Evolutionary conservation across 2,888 invertebrate species (phyloP), one percentile per base, ranked within the genome.

Genomic region (Acleris cristana): DNA sequence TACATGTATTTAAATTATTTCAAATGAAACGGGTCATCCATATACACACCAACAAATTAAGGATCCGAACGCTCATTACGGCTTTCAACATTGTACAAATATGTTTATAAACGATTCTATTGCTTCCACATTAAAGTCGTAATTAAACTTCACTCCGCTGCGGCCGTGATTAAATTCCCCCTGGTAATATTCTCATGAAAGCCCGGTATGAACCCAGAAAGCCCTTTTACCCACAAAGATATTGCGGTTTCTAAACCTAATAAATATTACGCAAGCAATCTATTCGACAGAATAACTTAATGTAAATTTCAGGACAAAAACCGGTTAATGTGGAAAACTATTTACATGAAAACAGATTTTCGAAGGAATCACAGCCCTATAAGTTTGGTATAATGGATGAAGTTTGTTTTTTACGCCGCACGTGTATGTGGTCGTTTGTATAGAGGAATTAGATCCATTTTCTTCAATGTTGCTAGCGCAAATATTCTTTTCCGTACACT

Each of bases 81-180:
- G 34, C 10, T 34, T 34, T 34, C 34, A 34, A 34, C 34, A 3
- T 34, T 34, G 34, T 10, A 34, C 34, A 34, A 30, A 30, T 30
- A 30, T 30, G 2, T 30, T 30, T 34, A 34, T 34, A 34, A 34
- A 34, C 10, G 34, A 2, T 45, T n/a, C 45, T 45, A 45, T n/a
- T 16, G n/a, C 45, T 45, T 16, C 45, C 16, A 16, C 45, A 5
- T 34, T 34, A 34, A 34, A 34, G 34, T 34, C 34, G 34, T 34
- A 34, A 34, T 34, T 34, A 34, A 10, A 34, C 10, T 34, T 34
- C 54, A 40, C 40, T 56, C 56, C 16, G 48, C 52, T 56, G 52
- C 52, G 44, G 52, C 18, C 59, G 49, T 65, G 65, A 65, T 65
- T 65, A 65, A 65, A 65, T 65, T 65, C 48, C 60, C 49, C 51